Conservation (phyloP, 2,888 invertebrate species). For the Strigamia transsilvanica region DNA sequence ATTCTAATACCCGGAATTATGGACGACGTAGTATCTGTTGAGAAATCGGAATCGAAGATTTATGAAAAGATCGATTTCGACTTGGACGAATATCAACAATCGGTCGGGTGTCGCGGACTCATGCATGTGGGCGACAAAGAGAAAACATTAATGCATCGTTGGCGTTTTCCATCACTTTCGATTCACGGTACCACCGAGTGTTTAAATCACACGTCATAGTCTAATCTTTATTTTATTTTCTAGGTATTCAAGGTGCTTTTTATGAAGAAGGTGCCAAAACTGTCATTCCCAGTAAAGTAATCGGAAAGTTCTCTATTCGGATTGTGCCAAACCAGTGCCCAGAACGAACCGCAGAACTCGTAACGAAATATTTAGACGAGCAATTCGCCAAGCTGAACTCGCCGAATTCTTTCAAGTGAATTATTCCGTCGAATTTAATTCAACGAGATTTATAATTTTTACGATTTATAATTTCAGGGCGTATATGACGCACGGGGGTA, state of each 20-base stretch:
- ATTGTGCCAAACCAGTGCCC: conserved; percentile 95
- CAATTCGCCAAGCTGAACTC: conserved; percentile 81
- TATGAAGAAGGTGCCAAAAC: conserved; percentile 93
- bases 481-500: conserved; percentile 77
- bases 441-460: background rate
- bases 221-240: background rate
- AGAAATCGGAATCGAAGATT: conserved; percentile 74
- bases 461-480: conserved; percentile 59
- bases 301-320: conserved; percentile 96
- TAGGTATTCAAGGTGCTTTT: conserved; percentile 89
- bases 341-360: conserved; percentile 80
- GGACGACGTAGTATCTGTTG: conserved; percentile 81
- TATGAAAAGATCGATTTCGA: conserved; percentile 89
- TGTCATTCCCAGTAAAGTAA: conserved; percentile 91
- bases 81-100: conserved; percentile 74
- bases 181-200: conserved; percentile 74
- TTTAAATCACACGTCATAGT: background rate
- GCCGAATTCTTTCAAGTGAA: conserved; percentile 83
- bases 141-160: conserved; percentile 89
- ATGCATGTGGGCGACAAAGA: conserved; percentile 79
- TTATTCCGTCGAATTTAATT: background rate
- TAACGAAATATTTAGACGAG: conserved; percentile 78
- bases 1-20: conserved; percentile 84
- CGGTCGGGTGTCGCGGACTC: conserved; percentile 65
- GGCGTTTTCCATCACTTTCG: conserved; percentile 93